Base-by-base conservation (phyloP, 1,140 invertebrate genomes). In the Saccostrea echinata region DNA sequence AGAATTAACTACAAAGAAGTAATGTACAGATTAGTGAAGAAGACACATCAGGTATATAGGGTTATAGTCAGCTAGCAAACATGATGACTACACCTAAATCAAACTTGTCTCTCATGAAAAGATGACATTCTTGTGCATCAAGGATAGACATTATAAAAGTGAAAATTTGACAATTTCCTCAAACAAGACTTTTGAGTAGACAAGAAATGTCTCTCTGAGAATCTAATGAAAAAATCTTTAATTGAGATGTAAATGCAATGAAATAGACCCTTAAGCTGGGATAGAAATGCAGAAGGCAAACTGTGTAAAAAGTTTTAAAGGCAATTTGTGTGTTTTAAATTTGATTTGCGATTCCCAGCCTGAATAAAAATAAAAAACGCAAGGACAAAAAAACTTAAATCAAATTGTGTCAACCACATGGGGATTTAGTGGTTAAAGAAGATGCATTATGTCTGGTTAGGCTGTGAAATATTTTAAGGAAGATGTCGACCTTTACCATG, bases 401-500 rank as follows among this genome's bases (percentile, higher is more conserved):
- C 68, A 76, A 76, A 33, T 76, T 76, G 30, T 76, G 27, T 13
- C 24, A 16, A 27, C 27, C 68, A 76, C 68, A 76, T 76, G 68
- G 68, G 68, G 68, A 76, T 76, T 16, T 16, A 76, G 16, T 76
- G 24, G 68, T 76, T 76, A 30, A 76, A 76, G 68, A 76, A 76
- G 68, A 76, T 76, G 68, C 68, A 76, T 76, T 76, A 30, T 76
- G 68, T 76, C 68, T 76, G 68, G 68, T 76, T 76, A 76, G 24
- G 68, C 68, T 76, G 68, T 30, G 68, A 76, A 76, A 76, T 76
- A 76, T 76, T 76, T 76, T 30, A 76, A 76, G 68, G 68, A 76
- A 76, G 33, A 30, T 76, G 68, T 76, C 30, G 68, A 33, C 68
- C 30, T 76, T 76, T 76, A 76, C 33, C 68, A 76, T 76, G 27